These are phyloP conservation scores for Brachymystax lenok DNA, from an alignment of 2,797 vertebrate genomes.

Conservation along the genomic window DNA sequence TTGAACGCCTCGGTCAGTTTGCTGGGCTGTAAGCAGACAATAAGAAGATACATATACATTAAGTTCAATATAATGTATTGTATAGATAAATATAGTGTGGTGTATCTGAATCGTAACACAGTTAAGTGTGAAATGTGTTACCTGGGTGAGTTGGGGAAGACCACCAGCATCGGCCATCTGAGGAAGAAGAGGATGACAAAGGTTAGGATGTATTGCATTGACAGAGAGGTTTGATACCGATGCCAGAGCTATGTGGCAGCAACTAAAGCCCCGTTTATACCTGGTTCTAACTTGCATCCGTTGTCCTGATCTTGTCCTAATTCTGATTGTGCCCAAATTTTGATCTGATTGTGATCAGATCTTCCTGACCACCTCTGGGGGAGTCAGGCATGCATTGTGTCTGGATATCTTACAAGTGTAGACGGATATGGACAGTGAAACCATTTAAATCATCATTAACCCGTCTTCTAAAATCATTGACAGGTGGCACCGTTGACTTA, in stretches of 20 bases:
- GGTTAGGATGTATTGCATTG: background rate
- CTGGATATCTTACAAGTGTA: too few relatives aligned
- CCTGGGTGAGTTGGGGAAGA: constrained; percentile 91
- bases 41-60: background rate
- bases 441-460: too few relatives aligned
- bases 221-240: background rate
- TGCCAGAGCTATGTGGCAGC: background rate
- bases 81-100: background rate
- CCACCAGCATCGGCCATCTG: constrained; percentile 94
- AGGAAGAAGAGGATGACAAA: background rate
- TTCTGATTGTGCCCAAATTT: too few relatives aligned
- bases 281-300: too few relatives aligned
- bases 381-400: too few relatives aligned
- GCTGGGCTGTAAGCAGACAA: constrained; percentile 81
- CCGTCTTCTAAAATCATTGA: too few relatives aligned
- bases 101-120: background rate
- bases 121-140: constrained; percentile 48
- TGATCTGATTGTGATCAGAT: too few relatives aligned
- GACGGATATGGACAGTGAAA: too few relatives aligned
- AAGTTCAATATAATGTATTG: too few relatives aligned
- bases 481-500: too few relatives aligned
- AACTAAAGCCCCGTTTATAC: background rate
- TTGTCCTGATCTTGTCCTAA: too few relatives aligned
- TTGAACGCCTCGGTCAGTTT: constrained; percentile 98
- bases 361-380: too few relatives aligned